Percentiles rank a stretch among this genome's conserved stretches.
Conservation (phyloP, 2,888 invertebrate species). For the Caenorhabditis virilis region DNA sequence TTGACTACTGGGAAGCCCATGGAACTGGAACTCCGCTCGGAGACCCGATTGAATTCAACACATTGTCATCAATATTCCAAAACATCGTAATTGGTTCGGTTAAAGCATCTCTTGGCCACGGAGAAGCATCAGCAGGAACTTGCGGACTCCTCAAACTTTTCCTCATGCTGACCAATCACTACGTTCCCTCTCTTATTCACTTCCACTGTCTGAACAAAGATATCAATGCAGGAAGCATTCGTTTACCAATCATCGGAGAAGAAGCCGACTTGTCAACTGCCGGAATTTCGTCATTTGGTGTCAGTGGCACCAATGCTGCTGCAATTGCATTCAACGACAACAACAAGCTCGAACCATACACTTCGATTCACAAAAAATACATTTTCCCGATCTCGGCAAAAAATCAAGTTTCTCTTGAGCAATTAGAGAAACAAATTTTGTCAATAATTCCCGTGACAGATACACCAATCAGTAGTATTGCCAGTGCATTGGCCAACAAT, state of each 20-base stretch:
- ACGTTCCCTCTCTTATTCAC: constrained; percentile 56
- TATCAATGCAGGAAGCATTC: constrained; percentile 46
- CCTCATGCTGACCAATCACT: constrained; percentile 50
- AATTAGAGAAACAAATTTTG: constrained; percentile 25
- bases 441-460: constrained; percentile 25
- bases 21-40: constrained; percentile 68
- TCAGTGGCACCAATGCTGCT: constrained; percentile 66
- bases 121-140: constrained; percentile 65
- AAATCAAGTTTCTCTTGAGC: constrained; percentile 44
- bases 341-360: constrained; percentile 25
- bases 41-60: constrained; percentile 67
- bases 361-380: constrained; percentile 25
- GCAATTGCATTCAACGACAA: constrained; percentile 43
- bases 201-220: constrained; percentile 59
- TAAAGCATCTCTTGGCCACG: constrained; percentile 64
- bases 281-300: constrained; percentile 65
- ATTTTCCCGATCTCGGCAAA: constrained; percentile 58
- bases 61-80: constrained; percentile 47
- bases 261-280: constrained; percentile 41
- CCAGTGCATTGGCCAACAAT: constrained; percentile 23
- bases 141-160: constrained; percentile 58
- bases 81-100: constrained; percentile 44
- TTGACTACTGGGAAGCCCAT: constrained; percentile 67
- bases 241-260: constrained; percentile 52
- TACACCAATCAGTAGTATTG: constrained; percentile 21